Base-by-base conservation (phyloP, 2,888 invertebrate species). In the Asteroscopus sphinx region DNA sequence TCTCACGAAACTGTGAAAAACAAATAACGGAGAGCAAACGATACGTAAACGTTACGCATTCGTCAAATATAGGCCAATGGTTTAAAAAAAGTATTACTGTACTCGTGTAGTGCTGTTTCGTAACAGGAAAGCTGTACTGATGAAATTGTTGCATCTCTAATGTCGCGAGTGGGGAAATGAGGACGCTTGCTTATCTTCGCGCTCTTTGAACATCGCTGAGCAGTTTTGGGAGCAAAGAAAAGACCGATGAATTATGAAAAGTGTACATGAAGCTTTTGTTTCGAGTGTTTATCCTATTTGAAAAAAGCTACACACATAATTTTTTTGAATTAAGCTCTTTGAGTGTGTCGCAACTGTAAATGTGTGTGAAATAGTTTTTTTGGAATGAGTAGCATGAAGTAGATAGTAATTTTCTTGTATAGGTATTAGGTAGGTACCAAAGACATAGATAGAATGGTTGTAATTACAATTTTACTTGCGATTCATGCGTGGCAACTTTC, bases 1-100 rank as follows among this genome's bases (percentile, higher is more conserved):
- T 67, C 63, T 72, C 51, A 64, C 62, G 58, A 40, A 73, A 68
- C 62, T 48, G 28, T 42, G 60, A 62, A 63, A 67, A 73, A 58
- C 53, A 67, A 74, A 69, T 72, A 71, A 67, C 67, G 54, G 64
- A 39, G 39, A 60, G 64, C 59, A 61, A 51, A 59, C 72, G 63
- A 68, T 72, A 73, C 67, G 57, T 69, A 68, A 70, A 73, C 67
- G 57, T 69, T 60, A 61, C 71, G 57, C 64, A 64, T 63, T 64
- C 52, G 59, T 68, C 68, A 67, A 65, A 84, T 80, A 79, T 80
- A 80, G 80, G 80, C 73, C 79, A 78, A 68, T 76, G 68, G 74
- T 73, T 76, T 79, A 76, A 79, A 82, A 64, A 81, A 75, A 78
- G 73, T 77, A 56, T 65, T 56, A 59, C 67, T 49, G 57, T 62